phyloP scores from a whole-genome alignment of 2,888 invertebrate genomes.

The Leptinotarsa tumamoca region DNA sequence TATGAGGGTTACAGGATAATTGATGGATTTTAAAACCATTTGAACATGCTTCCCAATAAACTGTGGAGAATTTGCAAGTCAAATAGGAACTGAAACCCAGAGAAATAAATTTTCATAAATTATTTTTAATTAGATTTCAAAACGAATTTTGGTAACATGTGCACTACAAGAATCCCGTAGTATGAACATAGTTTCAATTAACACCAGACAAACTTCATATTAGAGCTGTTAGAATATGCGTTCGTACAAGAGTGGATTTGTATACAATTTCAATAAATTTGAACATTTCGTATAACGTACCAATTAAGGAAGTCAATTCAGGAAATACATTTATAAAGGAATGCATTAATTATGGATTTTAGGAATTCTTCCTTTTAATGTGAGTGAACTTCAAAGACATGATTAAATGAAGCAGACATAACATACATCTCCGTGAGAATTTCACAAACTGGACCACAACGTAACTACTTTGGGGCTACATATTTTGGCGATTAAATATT shows the following conservation, averaged over 20 bases:
- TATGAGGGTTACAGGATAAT: constrained; percentile 10
- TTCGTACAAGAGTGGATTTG: not conserved
- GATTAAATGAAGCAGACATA: not conserved
- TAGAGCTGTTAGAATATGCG: not conserved
- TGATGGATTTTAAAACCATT: constrained; percentile 19
- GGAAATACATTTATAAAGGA: not conserved
- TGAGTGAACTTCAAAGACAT: too few relatives aligned
- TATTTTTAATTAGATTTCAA: constrained; percentile 8
- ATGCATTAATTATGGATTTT: not conserved
- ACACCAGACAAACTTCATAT: constrained; percentile 1
- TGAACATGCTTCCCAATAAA: constrained; percentile 13
- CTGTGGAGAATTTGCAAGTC: constrained; percentile 22
- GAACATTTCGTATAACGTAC: not conserved
- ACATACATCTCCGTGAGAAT: not conserved
- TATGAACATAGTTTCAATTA: not conserved
- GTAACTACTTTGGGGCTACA: not conserved
- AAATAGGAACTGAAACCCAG: constrained; percentile 21
- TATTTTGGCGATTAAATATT: not conserved
- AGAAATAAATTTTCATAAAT: constrained; percentile 23
- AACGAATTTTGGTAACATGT: not conserved
- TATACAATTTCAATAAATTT: not conserved
- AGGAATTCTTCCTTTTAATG: not conserved
- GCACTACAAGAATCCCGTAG: not conserved
- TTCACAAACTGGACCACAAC: not conserved
- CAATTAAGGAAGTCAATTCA: constrained; percentile 1